Evolutionary conservation across 2,113 vertebrate species (phyloP).

Genomic region (Dermatemys mawii): DNA sequence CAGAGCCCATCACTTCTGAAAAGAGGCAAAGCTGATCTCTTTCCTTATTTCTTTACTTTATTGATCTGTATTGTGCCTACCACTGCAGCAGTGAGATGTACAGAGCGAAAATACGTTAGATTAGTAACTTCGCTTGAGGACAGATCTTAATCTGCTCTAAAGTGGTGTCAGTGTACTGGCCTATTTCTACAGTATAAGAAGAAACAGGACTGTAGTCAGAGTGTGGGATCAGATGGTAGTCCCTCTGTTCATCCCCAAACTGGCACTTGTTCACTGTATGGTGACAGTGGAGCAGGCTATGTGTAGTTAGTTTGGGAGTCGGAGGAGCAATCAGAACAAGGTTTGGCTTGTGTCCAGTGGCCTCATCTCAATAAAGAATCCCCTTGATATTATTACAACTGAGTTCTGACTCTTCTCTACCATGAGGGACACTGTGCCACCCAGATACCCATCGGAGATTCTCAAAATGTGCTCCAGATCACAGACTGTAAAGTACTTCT

Average conservation of each 20-base stretch:
- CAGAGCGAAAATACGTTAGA: slow-evolving; percentile 49
- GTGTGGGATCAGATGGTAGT: background rate
- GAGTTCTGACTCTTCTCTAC: background rate
- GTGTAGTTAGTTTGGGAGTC: background rate
- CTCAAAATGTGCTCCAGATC: background rate
- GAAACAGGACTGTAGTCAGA: background rate
- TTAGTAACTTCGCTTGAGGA: slow-evolving; percentile 36
- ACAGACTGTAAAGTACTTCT: no score
- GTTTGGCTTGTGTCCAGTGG: background rate
- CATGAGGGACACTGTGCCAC: background rate
- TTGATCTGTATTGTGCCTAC: slow-evolving; percentile 15
- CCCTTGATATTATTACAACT: background rate
- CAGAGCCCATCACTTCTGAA: background rate
- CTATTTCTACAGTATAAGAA: background rate
- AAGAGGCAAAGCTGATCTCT: slow-evolving; percentile 9
- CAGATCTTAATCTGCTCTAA: background rate
- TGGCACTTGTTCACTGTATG: background rate
- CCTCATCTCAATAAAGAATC: background rate
- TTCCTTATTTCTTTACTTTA: slow-evolving; percentile 10
- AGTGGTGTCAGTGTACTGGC: background rate
- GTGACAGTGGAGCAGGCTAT: background rate
- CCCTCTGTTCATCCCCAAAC: background rate
- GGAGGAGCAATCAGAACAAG: background rate
- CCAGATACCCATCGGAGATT: background rate
- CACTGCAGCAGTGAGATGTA: slow-evolving; percentile 52